Evolutionary conservation across 2,888 invertebrate genomes (phyloP), one percentile per base, ranked within the genome.

Genomic region (Calameuta pallipes): DNA sequence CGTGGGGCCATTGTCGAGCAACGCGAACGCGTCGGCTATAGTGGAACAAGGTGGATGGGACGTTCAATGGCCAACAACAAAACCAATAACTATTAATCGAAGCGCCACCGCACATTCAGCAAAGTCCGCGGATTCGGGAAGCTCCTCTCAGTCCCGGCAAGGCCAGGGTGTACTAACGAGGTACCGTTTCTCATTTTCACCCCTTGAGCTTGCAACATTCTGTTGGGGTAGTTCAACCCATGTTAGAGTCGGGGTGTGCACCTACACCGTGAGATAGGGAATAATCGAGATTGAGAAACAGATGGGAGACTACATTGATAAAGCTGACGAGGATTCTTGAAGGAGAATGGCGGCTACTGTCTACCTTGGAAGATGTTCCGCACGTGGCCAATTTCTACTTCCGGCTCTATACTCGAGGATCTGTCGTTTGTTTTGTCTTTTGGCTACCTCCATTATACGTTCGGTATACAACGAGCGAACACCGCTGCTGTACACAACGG

Each of bases 11-110:
- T 77, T 74, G 76, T 77, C 77, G 74, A 79, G 73, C 76, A 75
- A 78, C 81, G 82, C 80, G 78, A 82, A 80, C 35, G 33, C 74
- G n/a, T n/a, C 11, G 23, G 36, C 23, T 75, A 75, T 15, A 6
- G 23, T 30, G 31, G 75, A 80, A 79, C 79, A 70, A 76, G 68
- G 56, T 56, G 79, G 80, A 81, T 81, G 81, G 78, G 76, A 78
- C 81, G 81, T 79, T 81, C 78, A 77, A 75, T 74, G 80, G 81
- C 75, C 82, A 80, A 83, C 86, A 87, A 88, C 87, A 86, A 85
- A 88, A 87, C 89, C 89, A 86, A 89, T 89, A 88, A 88, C 89
- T 89, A 90, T 89, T 89, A 89, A 89, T 89, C 88, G 87, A 87
- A 84, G 83, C 81, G 81, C 80, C 83, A 84, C 89, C 88, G 87